Conservation (phyloP, 2,888 invertebrate genomes). For the Drosophila testacea region DNA sequence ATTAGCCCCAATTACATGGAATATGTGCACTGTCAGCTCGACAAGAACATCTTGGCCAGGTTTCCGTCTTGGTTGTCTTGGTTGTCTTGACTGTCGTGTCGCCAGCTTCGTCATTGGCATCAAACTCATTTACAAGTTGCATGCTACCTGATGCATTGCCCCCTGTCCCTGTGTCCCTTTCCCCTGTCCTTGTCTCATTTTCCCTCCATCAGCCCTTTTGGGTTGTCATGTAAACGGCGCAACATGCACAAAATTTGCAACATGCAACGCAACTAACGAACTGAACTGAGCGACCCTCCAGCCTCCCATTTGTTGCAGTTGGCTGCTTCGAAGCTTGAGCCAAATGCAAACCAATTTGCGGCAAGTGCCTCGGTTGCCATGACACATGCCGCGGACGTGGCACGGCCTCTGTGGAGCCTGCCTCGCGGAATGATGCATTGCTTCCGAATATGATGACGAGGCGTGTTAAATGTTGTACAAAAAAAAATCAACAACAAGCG, state of each 20-base stretch:
- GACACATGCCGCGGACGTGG: constrained; percentile 64
- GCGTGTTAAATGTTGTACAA: constrained; percentile 70
- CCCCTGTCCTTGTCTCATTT: background rate
- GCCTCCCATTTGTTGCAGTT: constrained; percentile 11
- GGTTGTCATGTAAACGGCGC: constrained; percentile 45
- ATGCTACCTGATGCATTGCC: constrained; percentile 52
- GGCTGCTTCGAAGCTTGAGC: constrained; percentile 32
- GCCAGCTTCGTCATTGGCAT: constrained; percentile 49
- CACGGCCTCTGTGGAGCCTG: constrained; percentile 35
- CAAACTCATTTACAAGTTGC: constrained; percentile 58
- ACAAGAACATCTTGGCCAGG: constrained; percentile 31
- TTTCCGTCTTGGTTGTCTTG: constrained; percentile 23
- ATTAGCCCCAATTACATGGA: constrained; percentile 48
- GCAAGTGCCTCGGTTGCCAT: constrained; percentile 78
- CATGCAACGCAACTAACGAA: constrained; percentile 68
- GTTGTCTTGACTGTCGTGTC: constrained; percentile 32
- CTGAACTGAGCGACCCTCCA: constrained; percentile 34
- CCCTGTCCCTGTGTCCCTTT: background rate
- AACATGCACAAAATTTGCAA: constrained; percentile 67
- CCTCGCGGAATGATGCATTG: constrained; percentile 74
- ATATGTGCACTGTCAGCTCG: constrained; percentile 46
- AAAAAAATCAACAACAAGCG: constrained; percentile 16
- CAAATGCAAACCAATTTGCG: constrained; percentile 78
- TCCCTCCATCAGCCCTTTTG: constrained; percentile 4
- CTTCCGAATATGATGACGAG: constrained; percentile 80